These are phyloP conservation scores for Mormyrops boulengeri DNA, from an alignment of 2,797 vertebrate species.

Conservation along the genomic window DNA sequence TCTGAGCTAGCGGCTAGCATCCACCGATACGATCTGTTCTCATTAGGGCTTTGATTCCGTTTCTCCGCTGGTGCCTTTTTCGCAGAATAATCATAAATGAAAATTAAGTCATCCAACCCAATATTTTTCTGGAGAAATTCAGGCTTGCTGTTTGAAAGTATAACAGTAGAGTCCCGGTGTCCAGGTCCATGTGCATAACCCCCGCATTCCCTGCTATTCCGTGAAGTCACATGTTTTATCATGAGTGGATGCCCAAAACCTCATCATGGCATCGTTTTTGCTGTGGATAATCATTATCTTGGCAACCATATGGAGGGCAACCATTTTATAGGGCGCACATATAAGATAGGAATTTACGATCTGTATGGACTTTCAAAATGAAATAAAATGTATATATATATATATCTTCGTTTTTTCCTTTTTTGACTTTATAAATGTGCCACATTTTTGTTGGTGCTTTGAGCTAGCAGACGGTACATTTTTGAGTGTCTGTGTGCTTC, in stretches of 20 bases:
- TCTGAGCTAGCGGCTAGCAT: slow-evolving; percentile 3
- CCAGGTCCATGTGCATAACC: neutral
- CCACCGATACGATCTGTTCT: neutral
- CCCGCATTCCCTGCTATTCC: neutral
- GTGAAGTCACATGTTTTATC: neutral
- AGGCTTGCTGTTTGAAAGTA: neutral
- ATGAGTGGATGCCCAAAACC: neutral
- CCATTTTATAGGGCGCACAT: neutral
- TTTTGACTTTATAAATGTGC: neutral
- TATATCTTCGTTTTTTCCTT: neutral
- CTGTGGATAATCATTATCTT: neutral
- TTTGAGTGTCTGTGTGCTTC: neutral
- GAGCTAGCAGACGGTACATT: neutral
- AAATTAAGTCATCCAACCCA: neutral
- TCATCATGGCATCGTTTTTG: neutral
- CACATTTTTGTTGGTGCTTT: neutral
- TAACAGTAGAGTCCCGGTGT: neutral
- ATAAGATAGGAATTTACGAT: neutral
- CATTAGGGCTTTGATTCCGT: neutral
- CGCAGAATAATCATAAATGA: neutral
- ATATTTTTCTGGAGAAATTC: neutral
- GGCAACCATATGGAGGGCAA: neutral
- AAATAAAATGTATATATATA: neutral
- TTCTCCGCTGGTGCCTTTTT: neutral
- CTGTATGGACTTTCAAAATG: neutral